Evolutionary conservation across 2,113 vertebrate species (phyloP), one percentile per base, ranked within the genome.

Genomic region (Triplophysa dalaica): DNA sequence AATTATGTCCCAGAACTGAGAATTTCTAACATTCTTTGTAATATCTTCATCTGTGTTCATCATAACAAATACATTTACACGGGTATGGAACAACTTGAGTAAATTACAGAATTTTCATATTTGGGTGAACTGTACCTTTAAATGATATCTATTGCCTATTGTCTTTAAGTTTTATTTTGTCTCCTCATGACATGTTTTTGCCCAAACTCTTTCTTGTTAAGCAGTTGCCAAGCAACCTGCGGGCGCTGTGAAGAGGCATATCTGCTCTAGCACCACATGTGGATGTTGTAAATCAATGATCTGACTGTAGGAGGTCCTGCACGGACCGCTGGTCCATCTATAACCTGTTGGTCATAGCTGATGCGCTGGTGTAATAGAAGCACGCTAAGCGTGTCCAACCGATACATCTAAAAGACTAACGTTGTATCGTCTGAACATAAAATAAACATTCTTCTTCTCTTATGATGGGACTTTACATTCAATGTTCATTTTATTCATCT

Each of bases 141-240:
- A 50, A 50, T 14, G 11, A 7, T 19, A 52, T 16, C 1, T 3
- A 5, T 52, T 52, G 0, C 50, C 1, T 52, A 5, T 17, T 14
- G 2, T 52, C 16, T 17, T 81, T 62, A 74, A 81, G 77, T 83
- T 26, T 16, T 80, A 70, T 83, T 80, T 64, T 67, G 58, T 16
- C 14, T 24, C 54, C 48, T 66, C 66, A n/a, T 87, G 29, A 11
- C 70, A 48, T 29, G 29, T 26, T 75, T 60, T 80, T 76, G 8
- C 16, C 12, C 65, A 66, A 84, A 81, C 48, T 73, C 29, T 48
- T 10, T 70, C 64, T 61, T 83, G 65, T 87, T 87, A 70, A 63
- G 58, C 82, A 78, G 89, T 90, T 89, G 73, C 89, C 79, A 81
- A 81, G 87, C 87, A 87, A 89, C 88, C 67, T 62, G 14, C 22